These are phyloP conservation scores for Regulus satrapa DNA, from an alignment of 2,113 vertebrate species.

Conservation along the genomic window DNA sequence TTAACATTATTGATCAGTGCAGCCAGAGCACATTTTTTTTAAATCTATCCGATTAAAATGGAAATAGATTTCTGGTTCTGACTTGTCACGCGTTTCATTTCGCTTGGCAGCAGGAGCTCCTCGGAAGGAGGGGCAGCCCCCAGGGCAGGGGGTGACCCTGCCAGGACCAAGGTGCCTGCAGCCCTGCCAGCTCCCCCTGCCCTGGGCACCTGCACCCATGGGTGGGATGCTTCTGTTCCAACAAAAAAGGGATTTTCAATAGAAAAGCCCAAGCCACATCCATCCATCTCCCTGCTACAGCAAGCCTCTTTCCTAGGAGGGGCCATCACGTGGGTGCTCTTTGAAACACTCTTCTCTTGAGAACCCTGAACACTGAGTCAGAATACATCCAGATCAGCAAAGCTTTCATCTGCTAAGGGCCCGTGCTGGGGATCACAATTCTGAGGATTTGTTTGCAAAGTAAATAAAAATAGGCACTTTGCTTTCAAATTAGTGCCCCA, in stretches of 20 bases:
- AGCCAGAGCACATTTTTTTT: neutral
- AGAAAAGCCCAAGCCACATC: neutral
- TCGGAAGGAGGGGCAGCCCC: neutral
- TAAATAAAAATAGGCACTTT: neutral
- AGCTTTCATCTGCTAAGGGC: neutral
- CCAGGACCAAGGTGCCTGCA: neutral
- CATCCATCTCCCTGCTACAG: neutral
- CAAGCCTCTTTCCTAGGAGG: neutral
- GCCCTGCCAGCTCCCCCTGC: neutral
- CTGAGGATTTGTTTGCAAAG: neutral
- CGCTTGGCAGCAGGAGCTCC: neutral
- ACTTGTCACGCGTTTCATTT: neutral
- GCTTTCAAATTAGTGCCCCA: neutral
- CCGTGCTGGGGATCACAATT: fast-evolving
- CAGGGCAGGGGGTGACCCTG: neutral
- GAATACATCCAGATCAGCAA: neutral
- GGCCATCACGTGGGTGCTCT: neutral
- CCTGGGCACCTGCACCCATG: neutral
- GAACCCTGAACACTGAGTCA: neutral
- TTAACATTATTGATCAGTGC: conserved; percentile 35
- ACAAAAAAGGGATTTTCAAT: neutral
- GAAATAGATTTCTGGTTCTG: neutral
- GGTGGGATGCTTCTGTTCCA: neutral
- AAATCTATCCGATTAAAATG: neutral
- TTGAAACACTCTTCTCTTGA: neutral